Percentiles rank a stretch among this genome's conserved stretches.
Evolutionary conservation across 1,140 invertebrate genomes (phyloP).

Genomic region (Cydia fagiglandana): DNA sequence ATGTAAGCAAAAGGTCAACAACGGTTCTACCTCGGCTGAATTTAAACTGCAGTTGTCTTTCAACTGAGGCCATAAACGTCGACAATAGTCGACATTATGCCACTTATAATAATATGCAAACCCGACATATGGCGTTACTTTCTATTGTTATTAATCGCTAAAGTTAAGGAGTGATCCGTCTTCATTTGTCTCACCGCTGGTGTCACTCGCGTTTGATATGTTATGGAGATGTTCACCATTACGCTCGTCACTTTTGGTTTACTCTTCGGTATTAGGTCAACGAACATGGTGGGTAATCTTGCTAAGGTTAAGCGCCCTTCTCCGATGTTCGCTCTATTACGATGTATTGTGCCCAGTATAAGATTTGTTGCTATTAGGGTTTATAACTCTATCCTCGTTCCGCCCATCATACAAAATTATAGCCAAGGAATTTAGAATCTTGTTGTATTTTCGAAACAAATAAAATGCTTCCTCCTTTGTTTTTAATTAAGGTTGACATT

Average conservation of each 20-base stretch:
- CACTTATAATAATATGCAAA: slow-evolving; percentile 43
- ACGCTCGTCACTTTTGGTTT: slow-evolving; percentile 2
- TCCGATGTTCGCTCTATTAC: too few relatives aligned
- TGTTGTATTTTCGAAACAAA: too few relatives aligned
- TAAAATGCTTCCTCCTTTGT: too few relatives aligned
- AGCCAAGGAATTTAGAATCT: too few relatives aligned
- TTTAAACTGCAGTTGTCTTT: not conserved
- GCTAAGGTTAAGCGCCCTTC: not conserved
- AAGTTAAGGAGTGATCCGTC: slow-evolving; percentile 37
- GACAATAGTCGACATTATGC: slow-evolving; percentile 4
- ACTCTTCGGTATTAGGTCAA: not conserved
- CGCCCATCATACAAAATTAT: too few relatives aligned
- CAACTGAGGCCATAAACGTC: not conserved
- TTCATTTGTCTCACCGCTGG: slow-evolving; percentile 36
- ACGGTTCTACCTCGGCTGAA: not conserved
- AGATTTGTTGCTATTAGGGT: too few relatives aligned
- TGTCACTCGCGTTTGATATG: slow-evolving; percentile 11
- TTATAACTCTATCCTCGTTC: too few relatives aligned
- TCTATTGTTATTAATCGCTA: slow-evolving; percentile 43
- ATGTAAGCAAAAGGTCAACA: not conserved
- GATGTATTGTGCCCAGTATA: too few relatives aligned
- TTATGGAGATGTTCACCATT: slow-evolving; percentile 18
- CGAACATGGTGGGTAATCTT: not conserved
- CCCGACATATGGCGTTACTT: slow-evolving; percentile 42
- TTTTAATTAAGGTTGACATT: too few relatives aligned